Evolutionary conservation across 2,888 invertebrate species (phyloP), one percentile per base, ranked within the genome.

Genomic region (Aphidoletes aphidimyza): DNA sequence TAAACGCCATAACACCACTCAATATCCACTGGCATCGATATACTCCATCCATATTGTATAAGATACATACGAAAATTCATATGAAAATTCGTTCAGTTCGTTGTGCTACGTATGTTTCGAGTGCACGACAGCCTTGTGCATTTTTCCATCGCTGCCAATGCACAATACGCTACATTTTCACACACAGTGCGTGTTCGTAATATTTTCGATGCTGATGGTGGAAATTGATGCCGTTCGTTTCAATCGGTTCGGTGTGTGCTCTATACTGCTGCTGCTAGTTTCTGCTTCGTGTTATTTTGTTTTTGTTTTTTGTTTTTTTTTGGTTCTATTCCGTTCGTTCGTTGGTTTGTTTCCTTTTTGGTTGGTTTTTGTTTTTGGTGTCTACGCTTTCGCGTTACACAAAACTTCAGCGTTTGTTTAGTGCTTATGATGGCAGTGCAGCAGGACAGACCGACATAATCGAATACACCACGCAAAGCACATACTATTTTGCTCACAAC

Each of bases 381-480:
- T 36, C 81, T 81, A 81, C 81, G 81, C 37, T 81, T 81, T 81
- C 37, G 81, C 81, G 36, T 81, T 81, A 37, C 37, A 37, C 81
- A 81, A 81, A 81, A 81, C 37, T 81, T 81, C 22, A 81, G 81
- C 69, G 30, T 81, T 81, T 81, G 81, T 81, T 81, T 81, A 81
- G 81, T 81, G 81, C 81, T 81, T 36, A 81, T 81, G 81, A 81
- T 81, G 81, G 81, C 37, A 37, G 81, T 81, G 81, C 81, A 81
- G 37, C 81, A 37, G 81, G 22, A 81, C 81, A 81, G 81, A 81
- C 81, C 81, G 36, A 54, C 54, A 69, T 69, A 30, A 69, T 69
- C 69, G 36, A 81, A 81, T 81, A 37, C n/a, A n/a, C 81, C 37
- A 81, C 81, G 81, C 81, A 81, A 81, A 22, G 17, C 36, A 78